Base-by-base conservation (phyloP, 2,888 invertebrate species). In the Eupithecia subfuscata region DNA sequence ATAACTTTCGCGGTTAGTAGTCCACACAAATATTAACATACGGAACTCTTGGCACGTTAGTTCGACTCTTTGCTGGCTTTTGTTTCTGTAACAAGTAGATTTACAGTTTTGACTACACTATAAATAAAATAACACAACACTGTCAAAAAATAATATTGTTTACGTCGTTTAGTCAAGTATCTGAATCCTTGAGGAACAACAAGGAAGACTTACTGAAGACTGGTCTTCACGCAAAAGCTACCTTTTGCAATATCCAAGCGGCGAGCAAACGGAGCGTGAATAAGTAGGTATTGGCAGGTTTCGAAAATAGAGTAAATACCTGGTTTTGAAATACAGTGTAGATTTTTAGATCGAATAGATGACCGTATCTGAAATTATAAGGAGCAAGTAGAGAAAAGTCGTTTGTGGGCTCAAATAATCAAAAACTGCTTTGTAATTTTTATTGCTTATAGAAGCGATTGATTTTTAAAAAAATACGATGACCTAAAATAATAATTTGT, bases 31-130 rank as follows among this genome's bases (percentile, higher is more conserved):
- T 56, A 64, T 64, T 34, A 34, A 30, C 63, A 64, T 64, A 64
- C 63, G 63, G 63, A 64, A 64, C 63, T 64, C 63, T 64, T 34
- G 63, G 63, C 63, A 18, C 3, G 34, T 64, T 30, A 30, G 63
- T 64, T 14, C 18, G 18, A 34, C 63, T 64, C 34, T 18, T 25
- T 2, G 16, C 22, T 25, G 63, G 30, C 63, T 22, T 30, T 63
- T 64, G 63, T 64, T 18, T 64, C 34, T 34, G 63, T 25, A 37
- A 34, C 56, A 12, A 22, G 56, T 22, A 64, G 16, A 34, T 64
- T 64, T 64, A 34, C 63, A 34, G 30, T 34, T 64, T 18, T 14
- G 63, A 34, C 63, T 30, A 14, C 16, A 16, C 6, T 22, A 56
- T 56, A 56, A 56, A 30, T 30, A 14, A 30, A 30, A 64, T 63